A percentile compares a stretch with the other conserved stretches of the same genome.
These are phyloP conservation scores for Centropyge bicolor DNA, from an alignment of 2,797 vertebrate genomes.

Conservation along the genomic window DNA sequence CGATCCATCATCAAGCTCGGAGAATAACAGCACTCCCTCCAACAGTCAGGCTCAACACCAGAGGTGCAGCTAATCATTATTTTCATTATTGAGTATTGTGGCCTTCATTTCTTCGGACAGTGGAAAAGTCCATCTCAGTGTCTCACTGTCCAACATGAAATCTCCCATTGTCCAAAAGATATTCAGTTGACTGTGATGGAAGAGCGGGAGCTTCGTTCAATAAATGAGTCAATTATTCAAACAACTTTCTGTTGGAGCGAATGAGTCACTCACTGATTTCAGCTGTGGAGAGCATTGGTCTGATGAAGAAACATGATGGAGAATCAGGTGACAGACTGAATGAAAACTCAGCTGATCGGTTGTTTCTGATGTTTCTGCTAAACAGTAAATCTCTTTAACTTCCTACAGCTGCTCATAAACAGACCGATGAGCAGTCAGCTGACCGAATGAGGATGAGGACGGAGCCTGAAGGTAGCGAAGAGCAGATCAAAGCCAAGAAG, in stretches of 20 bases:
- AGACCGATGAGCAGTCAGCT: constrained; percentile 17
- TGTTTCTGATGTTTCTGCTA: neutral
- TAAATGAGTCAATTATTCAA: no score
- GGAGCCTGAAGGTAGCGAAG: constrained; percentile 23
- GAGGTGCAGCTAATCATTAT: neutral
- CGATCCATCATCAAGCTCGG: no score
- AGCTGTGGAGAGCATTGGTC: neutral
- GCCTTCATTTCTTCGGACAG: neutral
- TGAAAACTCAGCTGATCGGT: neutral
- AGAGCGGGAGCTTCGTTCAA: neutral
- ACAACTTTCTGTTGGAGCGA: neutral
- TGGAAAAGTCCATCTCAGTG: neutral
- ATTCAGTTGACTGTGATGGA: neutral
- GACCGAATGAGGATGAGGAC: constrained; percentile 30
- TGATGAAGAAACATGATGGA: neutral
- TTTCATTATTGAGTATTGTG: neutral
- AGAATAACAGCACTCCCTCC: neutral
- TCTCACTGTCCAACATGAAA: neutral
- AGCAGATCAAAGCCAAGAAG: constrained; percentile 35
- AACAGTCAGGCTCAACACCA: neutral
- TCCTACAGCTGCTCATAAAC: constrained; percentile 4
- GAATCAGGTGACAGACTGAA: neutral
- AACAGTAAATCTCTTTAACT: neutral
- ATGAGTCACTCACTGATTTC: neutral
- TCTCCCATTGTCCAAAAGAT: neutral